Evolutionary conservation across 2,888 invertebrate genomes (phyloP), one percentile per base, ranked within the genome.

Genomic region (Apodemia duryi): DNA sequence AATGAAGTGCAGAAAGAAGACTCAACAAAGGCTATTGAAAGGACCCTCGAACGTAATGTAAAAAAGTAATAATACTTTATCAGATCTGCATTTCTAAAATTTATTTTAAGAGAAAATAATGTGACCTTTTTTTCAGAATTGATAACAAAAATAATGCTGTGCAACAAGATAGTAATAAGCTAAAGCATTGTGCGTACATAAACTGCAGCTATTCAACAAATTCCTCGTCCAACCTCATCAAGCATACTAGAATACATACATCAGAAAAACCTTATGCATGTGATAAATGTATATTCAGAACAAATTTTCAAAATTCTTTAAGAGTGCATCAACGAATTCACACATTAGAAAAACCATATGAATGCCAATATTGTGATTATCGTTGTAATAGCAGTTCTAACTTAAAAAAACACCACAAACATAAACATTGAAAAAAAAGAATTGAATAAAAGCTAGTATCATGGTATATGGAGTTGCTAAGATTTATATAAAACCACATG

Each of bases 161-260:
- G 66, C 82, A 87, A 65, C 90, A 89, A 75, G 76, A 81, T 71
- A 85, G 85, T 63, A 82, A 85, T 65, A 86, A 88, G 70, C 82
- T 62, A 29, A 67, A 66, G 28, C 65, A 65, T 43, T 94, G 94
- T 79, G 83, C 92, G 69, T 86, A 83, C 71, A 86, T 89, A 69
- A 83, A 88, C 57, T 94, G 94, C 75, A 83, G 82, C 49, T 94
- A 94, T 77, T 85, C 84, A 68, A 88, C 93, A 68, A 93, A 93
- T 77, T 73, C 87, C 52, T 84, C 85, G 35, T 89, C 86, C 57
- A 92, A 92, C 74, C 78, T 92, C n/a, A 82, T 81, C 57, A 92
- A 90, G 71, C 92, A 92, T 69, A 86, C 81, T 75, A 79, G 91
- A 69, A 83, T 79, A 43, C 92, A 92, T 67, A 88, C 88, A 7